Conservation (phyloP, 2,888 invertebrate species). For the Habrosyne pyritoides region DNA sequence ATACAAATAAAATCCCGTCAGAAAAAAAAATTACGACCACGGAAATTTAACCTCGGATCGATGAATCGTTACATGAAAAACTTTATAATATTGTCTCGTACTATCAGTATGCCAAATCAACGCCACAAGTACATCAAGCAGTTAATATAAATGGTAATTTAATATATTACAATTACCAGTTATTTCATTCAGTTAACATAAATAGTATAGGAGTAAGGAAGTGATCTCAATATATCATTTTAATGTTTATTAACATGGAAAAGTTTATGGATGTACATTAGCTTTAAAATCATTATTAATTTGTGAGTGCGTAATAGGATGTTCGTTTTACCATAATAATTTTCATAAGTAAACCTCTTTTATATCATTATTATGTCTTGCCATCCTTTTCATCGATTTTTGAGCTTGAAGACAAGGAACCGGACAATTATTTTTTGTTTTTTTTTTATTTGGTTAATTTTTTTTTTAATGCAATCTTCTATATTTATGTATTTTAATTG, state of each 20-base stretch:
- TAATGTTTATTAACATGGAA: constrained; percentile 27
- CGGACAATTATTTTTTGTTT: background rate
- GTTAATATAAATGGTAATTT: background rate
- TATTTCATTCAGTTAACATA: background rate
- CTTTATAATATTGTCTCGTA: too few species aligned
- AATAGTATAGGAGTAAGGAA: constrained; percentile 39
- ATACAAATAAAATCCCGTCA: too few species aligned
- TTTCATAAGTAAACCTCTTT: too few species aligned
- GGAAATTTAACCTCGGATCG: too few species aligned
- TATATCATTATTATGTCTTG: background rate
- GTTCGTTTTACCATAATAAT: too few species aligned
- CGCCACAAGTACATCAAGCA: background rate
- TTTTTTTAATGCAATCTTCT: background rate
- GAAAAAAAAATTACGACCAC: too few species aligned
- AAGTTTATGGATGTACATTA: constrained; percentile 28
- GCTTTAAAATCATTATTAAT: constrained; percentile 35
- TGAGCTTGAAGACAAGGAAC: background rate
- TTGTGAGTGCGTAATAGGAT: background rate
- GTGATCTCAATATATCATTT: constrained; percentile 66
- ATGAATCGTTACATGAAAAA: too few species aligned
- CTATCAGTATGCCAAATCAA: too few species aligned
- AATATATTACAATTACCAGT: constrained; percentile 11
- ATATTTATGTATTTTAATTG: constrained; percentile 22
- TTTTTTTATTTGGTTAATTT: background rate
- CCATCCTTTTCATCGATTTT: background rate